Base-by-base conservation (phyloP, 2,797 vertebrate species). In the Poliocrania exsul region DNA sequence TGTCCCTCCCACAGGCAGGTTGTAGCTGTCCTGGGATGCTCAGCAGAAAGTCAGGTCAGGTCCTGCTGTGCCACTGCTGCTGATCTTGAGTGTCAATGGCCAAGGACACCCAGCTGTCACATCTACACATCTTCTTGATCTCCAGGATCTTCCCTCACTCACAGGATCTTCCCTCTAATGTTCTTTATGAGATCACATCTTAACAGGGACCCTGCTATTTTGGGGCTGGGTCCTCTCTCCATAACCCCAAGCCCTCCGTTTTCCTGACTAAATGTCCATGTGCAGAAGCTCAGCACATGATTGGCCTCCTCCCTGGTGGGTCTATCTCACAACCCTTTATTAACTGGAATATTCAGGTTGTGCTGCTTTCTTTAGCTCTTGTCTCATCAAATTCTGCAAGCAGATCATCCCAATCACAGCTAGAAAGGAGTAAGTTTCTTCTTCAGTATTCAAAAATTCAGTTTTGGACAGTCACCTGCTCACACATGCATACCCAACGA, bases 11-110 rank as follows among this genome's bases (percentile, higher is more conserved):
- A 2, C 14, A 40, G 25, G 28, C 35, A 71, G 46, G 25, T 35
- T 0, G 0, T 11, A 11, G 26, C 37, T 88, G 25, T 19, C 24
- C 26, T 2, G 2, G 21, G 13, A 10, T 57, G 53, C 38, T 3
- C 0, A 0, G 38, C 51, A 62, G 67, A 86, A 91, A 74, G 13
- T 23, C 28, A 23, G 14, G 19, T 57, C 47, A 57, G 57, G 40
- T 62, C 57, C 44, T 66, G 62, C 51, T 61, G 33, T 62, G 57
- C 28, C 2, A 0, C 40, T 58, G 20, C 28, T 72, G 7, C 37
- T 3, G 2, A 9, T 51, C 53, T 46, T 20, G n/a, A 24, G 5
- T 8, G 1, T 26, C 35, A n/a, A 11, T 0, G 2, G 31, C 24
- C 80, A 73, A 42, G 37, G 51, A 50, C 33, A 6, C 16, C 13